phyloP scores from a whole-genome alignment of 2,797 vertebrate species.

The Octomys mimax region DNA sequence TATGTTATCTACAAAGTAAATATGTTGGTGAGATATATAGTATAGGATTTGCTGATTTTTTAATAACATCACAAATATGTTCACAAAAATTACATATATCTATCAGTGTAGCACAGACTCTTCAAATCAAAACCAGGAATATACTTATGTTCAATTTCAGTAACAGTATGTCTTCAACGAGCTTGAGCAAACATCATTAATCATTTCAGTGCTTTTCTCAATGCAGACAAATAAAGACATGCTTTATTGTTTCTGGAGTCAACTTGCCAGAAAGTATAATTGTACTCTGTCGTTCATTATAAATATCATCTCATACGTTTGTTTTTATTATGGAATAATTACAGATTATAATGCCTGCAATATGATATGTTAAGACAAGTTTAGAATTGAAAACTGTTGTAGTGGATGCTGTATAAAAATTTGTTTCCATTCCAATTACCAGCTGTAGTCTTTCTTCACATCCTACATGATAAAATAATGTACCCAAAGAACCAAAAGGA shows the following conservation, averaged over 20 bases:
- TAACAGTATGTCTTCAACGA: background rate
- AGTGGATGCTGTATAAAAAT: background rate
- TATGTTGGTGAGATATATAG: background rate
- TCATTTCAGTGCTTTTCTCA: background rate
- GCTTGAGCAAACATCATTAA: background rate
- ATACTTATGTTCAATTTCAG: background rate
- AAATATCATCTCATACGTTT: background rate
- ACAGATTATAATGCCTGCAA: background rate
- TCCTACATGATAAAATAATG: background rate
- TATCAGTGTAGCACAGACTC: background rate
- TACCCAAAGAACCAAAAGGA: background rate
- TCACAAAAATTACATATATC: background rate
- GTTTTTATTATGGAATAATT: background rate
- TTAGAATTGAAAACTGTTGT: background rate
- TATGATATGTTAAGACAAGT: background rate
- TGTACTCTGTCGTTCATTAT: background rate
- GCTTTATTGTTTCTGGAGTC: background rate
- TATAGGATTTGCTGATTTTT: constrained; percentile 1
- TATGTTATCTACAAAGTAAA: background rate
- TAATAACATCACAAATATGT: background rate
- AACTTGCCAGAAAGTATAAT: background rate
- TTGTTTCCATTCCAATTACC: background rate
- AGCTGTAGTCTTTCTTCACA: background rate
- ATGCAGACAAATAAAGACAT: background rate
- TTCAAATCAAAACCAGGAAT: background rate